Conservation (phyloP, 2,797 vertebrate species). For the Eulemur coronatus region DNA sequence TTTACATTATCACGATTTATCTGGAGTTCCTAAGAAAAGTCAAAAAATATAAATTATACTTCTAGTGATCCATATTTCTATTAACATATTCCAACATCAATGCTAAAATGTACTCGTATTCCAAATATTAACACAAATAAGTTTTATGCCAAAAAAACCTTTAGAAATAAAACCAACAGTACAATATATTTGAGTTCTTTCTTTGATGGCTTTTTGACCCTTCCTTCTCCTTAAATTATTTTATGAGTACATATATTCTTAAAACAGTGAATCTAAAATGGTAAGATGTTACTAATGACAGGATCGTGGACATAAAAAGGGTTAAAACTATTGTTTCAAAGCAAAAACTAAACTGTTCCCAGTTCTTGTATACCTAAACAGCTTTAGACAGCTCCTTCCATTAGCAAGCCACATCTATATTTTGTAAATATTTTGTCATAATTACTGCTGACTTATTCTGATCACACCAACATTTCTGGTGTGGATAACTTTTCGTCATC, state of each 20-base stretch:
- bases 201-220: not conserved
- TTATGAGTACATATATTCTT: not conserved
- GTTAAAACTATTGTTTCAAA: not conserved
- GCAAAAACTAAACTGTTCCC: not conserved
- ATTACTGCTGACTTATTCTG: not conserved
- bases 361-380: not conserved
- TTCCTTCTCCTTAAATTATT: slow-evolving; percentile 6
- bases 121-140: slow-evolving; percentile 27
- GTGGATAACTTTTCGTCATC: not conserved
- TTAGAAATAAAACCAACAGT: not conserved
- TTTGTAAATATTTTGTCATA: slow-evolving; percentile 19
- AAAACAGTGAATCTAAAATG: not conserved
- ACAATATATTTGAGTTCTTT: not conserved
- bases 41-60: slow-evolving; percentile 10
- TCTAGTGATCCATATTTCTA: not conserved
- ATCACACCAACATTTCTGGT: not conserved
- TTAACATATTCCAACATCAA: not conserved
- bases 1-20: slow-evolving; percentile 2
- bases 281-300: not conserved
- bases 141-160: not conserved
- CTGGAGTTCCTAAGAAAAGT: not conserved
- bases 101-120: slow-evolving; percentile 14
- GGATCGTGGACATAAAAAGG: not conserved
- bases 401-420: not conserved
- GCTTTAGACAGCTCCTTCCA: not conserved